Evolutionary conservation across 2,113 vertebrate genomes (phyloP), one percentile per base, ranked within the genome.

Genomic region (Sturnus vulgaris): DNA sequence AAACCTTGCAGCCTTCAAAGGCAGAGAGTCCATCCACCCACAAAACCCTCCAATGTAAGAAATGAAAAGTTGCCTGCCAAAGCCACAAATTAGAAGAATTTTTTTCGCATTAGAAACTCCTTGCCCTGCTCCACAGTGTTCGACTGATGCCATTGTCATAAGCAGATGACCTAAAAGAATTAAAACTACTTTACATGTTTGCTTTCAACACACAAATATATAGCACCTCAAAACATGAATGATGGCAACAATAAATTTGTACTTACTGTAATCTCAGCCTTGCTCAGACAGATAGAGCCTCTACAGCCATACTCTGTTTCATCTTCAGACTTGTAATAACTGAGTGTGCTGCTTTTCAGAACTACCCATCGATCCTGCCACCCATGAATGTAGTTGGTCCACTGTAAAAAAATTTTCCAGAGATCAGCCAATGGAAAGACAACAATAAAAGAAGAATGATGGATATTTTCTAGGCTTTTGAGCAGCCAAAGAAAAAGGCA

Each of bases 281-380:
- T 99, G 97, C 99, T 99, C 82, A 99, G 98, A 95, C 99, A 99
- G 95, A 99, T 98, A 57, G 99, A 99, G 16, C 99, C 99, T 95
- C 99, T 98, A 95, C 99, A 99, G 90, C 99, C 99, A 55, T 99
- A 99, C 57, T 99, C 99, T 1, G 98, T 98, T 96, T 99, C 99
- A 94, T 99, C 99, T 96, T 99, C 98, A 39, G 99, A 99, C 96
- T 99, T 99, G 97, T 99, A 99, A 97, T 99, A 99, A 97, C 99
- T 99, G 86, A 99, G 95, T 15, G 98, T 98, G 86, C 98, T 99
- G 92, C 98, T 98, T 97, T 99, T 99, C 96, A 99, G 96, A 96
- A 99, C 98, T 46, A 99, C 99, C 99, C 99, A 99, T 90, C 99
- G 98, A 97, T 99, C 99, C 97, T 99, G 99, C 99, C 99, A 99